Base-by-base conservation (phyloP, 2,113 vertebrate species). In the Paedocypris sp. region DNA sequence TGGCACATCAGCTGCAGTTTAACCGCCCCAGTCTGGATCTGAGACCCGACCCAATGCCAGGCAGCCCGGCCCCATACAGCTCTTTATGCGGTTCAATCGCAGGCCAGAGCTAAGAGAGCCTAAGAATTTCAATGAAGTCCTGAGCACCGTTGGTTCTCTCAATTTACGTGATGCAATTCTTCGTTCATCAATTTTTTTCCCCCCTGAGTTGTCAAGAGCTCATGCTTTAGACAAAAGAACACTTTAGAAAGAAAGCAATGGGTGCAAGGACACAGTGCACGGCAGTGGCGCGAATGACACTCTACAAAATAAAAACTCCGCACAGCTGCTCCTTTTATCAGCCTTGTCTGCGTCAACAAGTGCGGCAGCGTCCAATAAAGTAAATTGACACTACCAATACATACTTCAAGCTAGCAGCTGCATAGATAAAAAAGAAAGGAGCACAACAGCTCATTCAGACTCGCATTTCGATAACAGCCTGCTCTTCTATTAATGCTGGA, bases 261-360 rank as follows among this genome's bases (percentile, higher is more conserved):
- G n/a, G 60, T 66, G 72, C 74, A 70, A 42, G 7, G 58, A 60
- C 69, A 62, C 73, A 76, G 71, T 64, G 68, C 61, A 60, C 62
- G 65, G 65, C 54, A 60, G 67, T 78, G 69, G 78, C 65, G 67
- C 53, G 45, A 67, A 78, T 76, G 71, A 73, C 66, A 74, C 69
- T 79, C 76, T 39, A 66, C 68, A 52, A 73, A 75, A 80, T 77
- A 78, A 76, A n/a, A 72, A 62, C 67, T 70, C 59, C 10, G 54
- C 72, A 69, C 80, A 85, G 78, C 83, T 85, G 81, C 76, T 77
- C 77, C 73, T 81, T 85, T 84, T 78, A 79, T 75, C 69, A 45
- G 60, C 12, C 45, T 67, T 64, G 66, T 72, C 66, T 70, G 72
- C 68, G 61, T 73, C 77, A 76, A 78, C 68, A 77, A 70, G 72